These are phyloP conservation scores for Petrolisthes cinctipes DNA, from an alignment of 2,888 invertebrate genomes.

Conservation along the genomic window DNA sequence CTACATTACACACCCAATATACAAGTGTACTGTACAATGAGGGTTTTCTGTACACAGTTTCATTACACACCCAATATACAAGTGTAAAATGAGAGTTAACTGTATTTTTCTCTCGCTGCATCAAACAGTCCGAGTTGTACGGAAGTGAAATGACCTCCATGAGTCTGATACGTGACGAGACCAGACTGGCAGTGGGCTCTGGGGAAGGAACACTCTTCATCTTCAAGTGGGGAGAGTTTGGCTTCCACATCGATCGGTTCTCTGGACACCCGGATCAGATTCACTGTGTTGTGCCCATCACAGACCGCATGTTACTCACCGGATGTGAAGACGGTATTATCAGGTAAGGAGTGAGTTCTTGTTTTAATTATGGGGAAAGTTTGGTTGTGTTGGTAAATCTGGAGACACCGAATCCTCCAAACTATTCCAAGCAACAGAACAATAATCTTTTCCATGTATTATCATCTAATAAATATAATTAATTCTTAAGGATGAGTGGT, in stretches of 20 bases:
- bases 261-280: conserved; percentile 85
- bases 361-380: no score
- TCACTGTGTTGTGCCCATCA: conserved; percentile 86
- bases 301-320: conserved; percentile 86
- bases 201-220: conserved; percentile 88
- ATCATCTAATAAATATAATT: background rate
- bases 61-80: no score
- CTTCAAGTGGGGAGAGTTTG: conserved; percentile 95
- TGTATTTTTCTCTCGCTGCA: background rate
- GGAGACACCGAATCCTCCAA: no score
- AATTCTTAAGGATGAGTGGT: background rate
- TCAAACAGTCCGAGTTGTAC: conserved; percentile 90
- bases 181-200: conserved; percentile 86
- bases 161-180: conserved; percentile 84
- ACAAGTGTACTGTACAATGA: no score
- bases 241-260: conserved; percentile 89
- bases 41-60: no score
- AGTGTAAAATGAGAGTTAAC: no score
- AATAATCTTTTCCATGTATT: no score
- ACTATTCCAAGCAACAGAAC: no score
- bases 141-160: conserved; percentile 89
- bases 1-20: no score
- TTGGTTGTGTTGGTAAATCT: no score
- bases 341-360: conserved; percentile 72
- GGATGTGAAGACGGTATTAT: conserved; percentile 92